Base-by-base conservation (phyloP, 2,888 invertebrate genomes). In the Ypsolopha scabrella region DNA sequence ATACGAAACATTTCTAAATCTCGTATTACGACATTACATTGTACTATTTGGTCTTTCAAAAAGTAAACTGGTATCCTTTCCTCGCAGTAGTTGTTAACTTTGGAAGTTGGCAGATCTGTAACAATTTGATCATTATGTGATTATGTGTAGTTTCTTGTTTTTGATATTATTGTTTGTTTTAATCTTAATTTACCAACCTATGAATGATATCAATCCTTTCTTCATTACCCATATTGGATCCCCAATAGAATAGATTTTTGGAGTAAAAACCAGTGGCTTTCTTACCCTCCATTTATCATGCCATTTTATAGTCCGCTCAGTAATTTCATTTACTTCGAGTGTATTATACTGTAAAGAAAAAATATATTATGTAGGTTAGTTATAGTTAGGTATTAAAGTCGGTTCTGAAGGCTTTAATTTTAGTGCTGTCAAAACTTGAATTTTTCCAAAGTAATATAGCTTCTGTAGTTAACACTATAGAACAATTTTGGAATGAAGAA, bases 1-100 rank as follows among this genome's bases (percentile, higher is more conserved):
- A 79, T 67, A 57, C 72, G 67, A 53, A 82, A 70, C 72, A 79
- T 77, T 68, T 85, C 78, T 6, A 85, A 58, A 54, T 85, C 78
- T 11, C 67, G 60, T 7, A 82, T 58, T 56, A 75, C 78, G 0
- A 78, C 76, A 53, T 60, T 67, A 55, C 86, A 86, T 53, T 59
- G 64, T 39, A 72, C 61, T 43, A 60, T 64, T 56, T 76, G 72
- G 51, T 76, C 66, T 52, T 63, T 70, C 14, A 83, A 64, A 62
- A 80, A 82, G 54, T 56, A 57, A n/a, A 82, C 61, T 11, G 68
- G 63, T 52, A 69, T 68, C 57, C 74, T 69, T 33, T 68, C 68
- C 35, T 61, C 67, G 54, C 86, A 86, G 55, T 83, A 81, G 60
- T 64, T 70, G 53, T 78, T 83, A 11, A 72, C 54, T 24, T 62